Base-by-base conservation (phyloP, 2,113 vertebrate species). In the Cathartes aura region DNA sequence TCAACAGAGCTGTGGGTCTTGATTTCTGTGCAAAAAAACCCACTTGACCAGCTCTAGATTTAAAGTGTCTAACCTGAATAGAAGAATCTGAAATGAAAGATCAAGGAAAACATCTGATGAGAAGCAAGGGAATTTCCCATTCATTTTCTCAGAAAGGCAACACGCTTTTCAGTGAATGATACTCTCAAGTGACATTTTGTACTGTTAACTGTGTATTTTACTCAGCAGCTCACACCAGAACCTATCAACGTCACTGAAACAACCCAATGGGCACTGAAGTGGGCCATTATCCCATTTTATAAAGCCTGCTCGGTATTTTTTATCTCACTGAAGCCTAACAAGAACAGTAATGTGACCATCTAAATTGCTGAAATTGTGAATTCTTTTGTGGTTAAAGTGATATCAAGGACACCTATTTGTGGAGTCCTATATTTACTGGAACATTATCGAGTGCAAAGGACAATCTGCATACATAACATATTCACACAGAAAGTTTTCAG, bases 111-210 rank as follows among this genome's bases (percentile, higher is more conserved):
- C 45, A 93, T 43, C 24, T 72, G 27, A 45, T 23, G 34, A 95
- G 79, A 87, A 76, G 26, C 32, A 91, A 62, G 9, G 47, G 38
- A 50, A 78, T 74, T 85, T 87, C 36, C 34, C 36, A 59, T 56
- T 75, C 12, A 19, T 72, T 84, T 74, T 71, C 40, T 87, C 48
- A 82, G 70, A 82, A 92, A 90, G 60, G 3, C 43, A 60, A 9
- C 13, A 14, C 12, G 6, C 4, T 92, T 91, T 79, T 75, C 60
- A 93, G 58, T 38, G 50, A 73, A 48, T 7, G 3, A 21, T 68
- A 82, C 67, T 81, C 95, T 84, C 58, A 84, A 87, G n/a, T n/a
- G 68, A 50, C 16, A 60, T 85, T 95, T 85, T 89, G 36, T 89
- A 34, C n/a, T 63, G 12, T 55, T 89, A 89, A 53, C n/a, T 50